These are phyloP conservation scores for Cheiracanthium punctorium DNA, from an alignment of 2,888 invertebrate genomes.

Conservation along the genomic window DNA sequence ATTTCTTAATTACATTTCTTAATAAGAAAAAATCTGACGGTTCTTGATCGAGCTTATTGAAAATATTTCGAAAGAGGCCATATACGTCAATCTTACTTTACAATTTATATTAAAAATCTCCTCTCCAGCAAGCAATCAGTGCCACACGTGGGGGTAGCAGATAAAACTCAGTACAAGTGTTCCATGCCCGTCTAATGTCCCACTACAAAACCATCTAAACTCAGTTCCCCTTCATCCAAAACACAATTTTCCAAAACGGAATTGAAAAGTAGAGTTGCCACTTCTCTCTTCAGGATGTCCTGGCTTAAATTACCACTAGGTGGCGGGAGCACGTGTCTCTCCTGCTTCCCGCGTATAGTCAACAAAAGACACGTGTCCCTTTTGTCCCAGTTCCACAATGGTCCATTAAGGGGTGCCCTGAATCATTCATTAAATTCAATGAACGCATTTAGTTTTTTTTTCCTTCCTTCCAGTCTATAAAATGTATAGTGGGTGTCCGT, in stretches of 20 bases:
- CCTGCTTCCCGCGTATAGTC: conserved; percentile 25
- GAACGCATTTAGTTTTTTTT: conserved; percentile 15
- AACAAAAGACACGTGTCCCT: conserved; percentile 54
- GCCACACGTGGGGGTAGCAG: no score
- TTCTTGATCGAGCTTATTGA: no score
- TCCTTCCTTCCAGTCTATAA: neutral
- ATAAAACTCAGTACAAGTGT: no score
- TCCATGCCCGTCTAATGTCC: neutral
- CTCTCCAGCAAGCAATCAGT: no score
- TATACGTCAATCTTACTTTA: no score
- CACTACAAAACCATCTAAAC: neutral
- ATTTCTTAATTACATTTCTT: no score
- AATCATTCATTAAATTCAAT: conserved; percentile 65
- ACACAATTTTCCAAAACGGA: neutral
- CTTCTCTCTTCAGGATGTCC: neutral
- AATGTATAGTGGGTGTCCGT: neutral
- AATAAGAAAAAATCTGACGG: no score
- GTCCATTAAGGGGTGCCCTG: conserved; percentile 53
- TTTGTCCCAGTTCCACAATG: conserved; percentile 32
- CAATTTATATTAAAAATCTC: no score
- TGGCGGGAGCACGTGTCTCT: conserved; percentile 28
- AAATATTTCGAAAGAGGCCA: no score
- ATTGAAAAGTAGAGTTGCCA: neutral
- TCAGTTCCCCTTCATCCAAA: neutral
- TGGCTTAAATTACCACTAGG: neutral